Conservation (phyloP, 2,888 invertebrate species). For the Phyllotreta striolata region DNA sequence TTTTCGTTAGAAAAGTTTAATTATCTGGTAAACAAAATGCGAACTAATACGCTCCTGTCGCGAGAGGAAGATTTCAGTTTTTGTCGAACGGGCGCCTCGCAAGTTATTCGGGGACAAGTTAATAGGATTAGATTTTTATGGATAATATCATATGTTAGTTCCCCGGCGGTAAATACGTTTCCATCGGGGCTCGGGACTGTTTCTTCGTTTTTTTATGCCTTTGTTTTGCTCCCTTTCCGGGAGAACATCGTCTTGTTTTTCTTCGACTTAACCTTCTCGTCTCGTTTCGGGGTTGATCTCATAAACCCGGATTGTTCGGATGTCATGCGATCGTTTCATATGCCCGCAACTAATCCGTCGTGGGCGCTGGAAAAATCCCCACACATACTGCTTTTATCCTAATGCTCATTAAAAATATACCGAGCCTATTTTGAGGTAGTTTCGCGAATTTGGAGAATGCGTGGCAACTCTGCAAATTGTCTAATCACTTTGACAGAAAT, state of each 20-base stretch:
- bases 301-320: constrained; percentile 25
- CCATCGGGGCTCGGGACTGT: constrained; percentile 42
- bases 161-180: constrained; percentile 54
- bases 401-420: too few species aligned
- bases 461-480: too few species aligned
- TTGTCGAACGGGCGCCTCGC: constrained; percentile 53
- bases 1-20: too few species aligned
- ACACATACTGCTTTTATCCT: neutral
- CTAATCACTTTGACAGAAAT: too few species aligned
- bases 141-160: constrained; percentile 59
- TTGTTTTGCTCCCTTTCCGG: constrained; percentile 32
- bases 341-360: neutral
- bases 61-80: constrained; percentile 35
- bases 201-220: constrained; percentile 29
- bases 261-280: constrained; percentile 29
- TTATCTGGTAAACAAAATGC: too few species aligned
- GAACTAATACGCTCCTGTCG: constrained; percentile 15
- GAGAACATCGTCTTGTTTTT: constrained; percentile 28
- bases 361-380: neutral
- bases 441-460: too few species aligned
- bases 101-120: constrained; percentile 55
- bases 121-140: constrained; percentile 63
- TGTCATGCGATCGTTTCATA: neutral
- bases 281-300: constrained; percentile 27
- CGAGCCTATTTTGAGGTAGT: too few species aligned